phyloP scores from a whole-genome alignment of 1,140 invertebrate species.

The Lepeophtheirus salmonis region DNA sequence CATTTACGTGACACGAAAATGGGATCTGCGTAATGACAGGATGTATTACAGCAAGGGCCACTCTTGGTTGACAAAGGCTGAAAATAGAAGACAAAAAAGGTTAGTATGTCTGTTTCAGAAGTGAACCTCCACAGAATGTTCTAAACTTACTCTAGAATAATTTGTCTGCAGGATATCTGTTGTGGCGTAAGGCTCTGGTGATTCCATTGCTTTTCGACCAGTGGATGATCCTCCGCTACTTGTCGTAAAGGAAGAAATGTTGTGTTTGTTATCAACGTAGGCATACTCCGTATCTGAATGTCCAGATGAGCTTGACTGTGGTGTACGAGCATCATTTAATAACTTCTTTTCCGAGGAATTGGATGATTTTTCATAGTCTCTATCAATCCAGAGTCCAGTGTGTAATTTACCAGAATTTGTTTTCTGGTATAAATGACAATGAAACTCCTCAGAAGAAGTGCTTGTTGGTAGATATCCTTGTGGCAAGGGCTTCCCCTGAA shows the following conservation, averaged over 20 bases:
- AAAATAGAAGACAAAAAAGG: too few species aligned
- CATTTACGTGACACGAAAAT: neutral
- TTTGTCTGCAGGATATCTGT: slow-evolving; percentile 10
- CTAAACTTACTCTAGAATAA: neutral
- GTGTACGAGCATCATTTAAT: neutral
- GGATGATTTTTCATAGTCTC: slow-evolving; percentile 1
- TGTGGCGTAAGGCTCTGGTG: slow-evolving; percentile 14
- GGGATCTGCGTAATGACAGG: neutral
- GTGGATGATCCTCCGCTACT: neutral
- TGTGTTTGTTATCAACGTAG: slow-evolving; percentile 16
- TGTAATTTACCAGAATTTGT: neutral
- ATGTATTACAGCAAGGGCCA: neutral
- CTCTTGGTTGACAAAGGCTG: neutral
- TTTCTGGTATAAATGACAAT: neutral
- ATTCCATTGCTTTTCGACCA: neutral
- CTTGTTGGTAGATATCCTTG: slow-evolving; percentile 3
- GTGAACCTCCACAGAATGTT: too few species aligned
- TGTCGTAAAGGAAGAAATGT: slow-evolving; percentile 3
- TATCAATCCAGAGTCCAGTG: slow-evolving; percentile 10
- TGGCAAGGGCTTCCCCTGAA: slow-evolving; percentile 7
- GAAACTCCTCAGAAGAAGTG: slow-evolving; percentile 5
- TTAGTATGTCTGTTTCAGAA: too few species aligned
- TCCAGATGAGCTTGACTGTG: neutral
- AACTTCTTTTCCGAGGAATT: slow-evolving; percentile 10
- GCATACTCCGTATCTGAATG: slow-evolving; percentile 13